Conservation (phyloP, 2,113 vertebrate genomes). For the Alces alces region DNA sequence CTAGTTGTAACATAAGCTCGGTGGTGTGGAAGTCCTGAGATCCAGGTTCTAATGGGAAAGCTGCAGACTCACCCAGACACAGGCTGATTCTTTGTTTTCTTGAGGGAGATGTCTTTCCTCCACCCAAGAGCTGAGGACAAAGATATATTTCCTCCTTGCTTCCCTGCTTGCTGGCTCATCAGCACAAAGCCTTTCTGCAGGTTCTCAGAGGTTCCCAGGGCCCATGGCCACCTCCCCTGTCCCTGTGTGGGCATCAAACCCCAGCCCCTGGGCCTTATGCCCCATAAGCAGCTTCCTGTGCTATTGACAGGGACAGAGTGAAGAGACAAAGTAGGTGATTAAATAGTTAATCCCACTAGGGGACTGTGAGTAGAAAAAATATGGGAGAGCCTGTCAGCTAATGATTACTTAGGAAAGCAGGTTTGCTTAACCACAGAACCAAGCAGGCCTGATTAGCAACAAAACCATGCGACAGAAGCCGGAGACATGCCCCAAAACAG, state of each 20-base stretch:
- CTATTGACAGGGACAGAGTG: neutral
- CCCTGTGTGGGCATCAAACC: too few relatives aligned
- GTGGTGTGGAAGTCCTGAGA: neutral
- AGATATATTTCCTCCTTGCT: neutral
- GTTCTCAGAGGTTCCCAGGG: neutral
- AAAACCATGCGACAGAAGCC: neutral
- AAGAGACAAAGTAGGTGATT: neutral
- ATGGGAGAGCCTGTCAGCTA: neutral
- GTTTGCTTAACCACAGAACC: neutral
- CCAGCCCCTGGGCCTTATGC: too few relatives aligned
- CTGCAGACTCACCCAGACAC: fast-evolving
- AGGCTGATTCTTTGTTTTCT: neutral
- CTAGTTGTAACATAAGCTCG: neutral
- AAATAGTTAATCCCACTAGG: neutral
- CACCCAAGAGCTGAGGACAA: neutral
- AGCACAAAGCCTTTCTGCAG: neutral
- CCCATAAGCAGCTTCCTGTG: too few relatives aligned
- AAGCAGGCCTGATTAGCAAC: neutral
- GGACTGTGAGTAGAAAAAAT: neutral
- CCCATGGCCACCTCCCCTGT: neutral
- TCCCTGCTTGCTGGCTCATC: neutral
- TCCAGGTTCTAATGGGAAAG: too few relatives aligned
- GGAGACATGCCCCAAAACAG: neutral
- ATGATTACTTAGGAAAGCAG: neutral
- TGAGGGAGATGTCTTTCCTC: neutral